Base-by-base conservation (phyloP, 2,888 invertebrate genomes). In the Petrolisthes manimaculis region DNA sequence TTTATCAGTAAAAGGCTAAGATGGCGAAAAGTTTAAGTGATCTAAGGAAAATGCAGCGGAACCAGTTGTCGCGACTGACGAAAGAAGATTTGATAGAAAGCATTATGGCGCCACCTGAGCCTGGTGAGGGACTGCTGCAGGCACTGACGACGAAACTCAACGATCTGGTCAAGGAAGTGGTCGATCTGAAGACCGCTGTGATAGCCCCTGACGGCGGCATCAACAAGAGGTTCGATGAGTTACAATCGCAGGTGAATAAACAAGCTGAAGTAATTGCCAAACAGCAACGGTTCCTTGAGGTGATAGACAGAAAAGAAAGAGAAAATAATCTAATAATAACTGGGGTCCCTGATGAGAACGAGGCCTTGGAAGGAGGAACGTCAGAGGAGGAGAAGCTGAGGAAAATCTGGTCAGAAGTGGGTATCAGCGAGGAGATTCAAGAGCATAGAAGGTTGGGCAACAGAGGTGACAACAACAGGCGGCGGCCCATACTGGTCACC, bases 231-330 rank as follows among this genome's bases (percentile, higher is more conserved):
- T n/a, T n/a, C n/a, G n/a, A 61, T 18, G 61, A 61, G 18, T 61
- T 12, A 61, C 77, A 77, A 77, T 3, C 21, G 24, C 51, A 77
- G 77, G 37, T 21, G 21, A 37, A 77, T 77, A 77, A 77, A 77
- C 77, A 77, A 77, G 77, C 77, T 37, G 77, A 77, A 37, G 51
- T 77, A 37, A 77, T 37, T 77, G 21, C 77, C 21, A 77, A 37
- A 24, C 77, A 77, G 51, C 77, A 77, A 77, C 77, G 14, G 1
- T 77, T 4, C 51, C 77, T 77, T 37, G 77, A 77, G 37, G 77
- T 37, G 21, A 77, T 77, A 37, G 77, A 77, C 51, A 77, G 77
- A 77, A 77, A 77, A 6, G 77, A 77, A 14, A 77, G 77, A 37
- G 77, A 77, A 37, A 77, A 21, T 21, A 77, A 77, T 37, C 37